Evolutionary conservation across 2,797 vertebrate genomes (phyloP).

Genomic region (Gastrophryne carolinensis): DNA sequence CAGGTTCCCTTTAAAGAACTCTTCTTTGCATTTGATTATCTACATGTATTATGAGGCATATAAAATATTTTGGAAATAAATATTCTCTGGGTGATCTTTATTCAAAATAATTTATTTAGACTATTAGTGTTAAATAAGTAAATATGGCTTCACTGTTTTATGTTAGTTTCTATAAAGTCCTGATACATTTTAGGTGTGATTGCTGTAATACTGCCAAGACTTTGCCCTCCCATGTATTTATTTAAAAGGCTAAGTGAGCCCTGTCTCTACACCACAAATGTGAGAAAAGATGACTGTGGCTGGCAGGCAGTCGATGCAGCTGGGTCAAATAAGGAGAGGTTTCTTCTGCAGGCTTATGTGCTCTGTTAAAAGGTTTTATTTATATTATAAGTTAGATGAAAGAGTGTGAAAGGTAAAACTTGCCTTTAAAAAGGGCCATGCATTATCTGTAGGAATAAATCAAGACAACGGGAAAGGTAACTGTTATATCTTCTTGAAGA

Average conservation of each 20-base stretch:
- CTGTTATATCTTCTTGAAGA: too few species aligned
- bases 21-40: too few species aligned
- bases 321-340: background rate
- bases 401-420: too few species aligned
- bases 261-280: background rate
- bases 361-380: background rate
- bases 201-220: background rate
- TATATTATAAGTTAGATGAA: too few species aligned
- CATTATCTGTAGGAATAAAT: too few species aligned
- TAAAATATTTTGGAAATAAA: too few species aligned
- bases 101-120: background rate
- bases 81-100: too few species aligned
- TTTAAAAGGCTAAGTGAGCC: background rate
- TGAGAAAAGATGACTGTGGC: constrained; percentile 4
- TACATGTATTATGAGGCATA: too few species aligned
- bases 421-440: too few species aligned
- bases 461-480: too few species aligned
- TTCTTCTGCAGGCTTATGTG: background rate
- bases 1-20: too few species aligned
- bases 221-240: background rate
- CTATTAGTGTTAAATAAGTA: too few species aligned
- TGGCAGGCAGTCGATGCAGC: background rate
- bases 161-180: background rate
- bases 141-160: background rate
- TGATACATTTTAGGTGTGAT: background rate